Conservation (phyloP, 2,888 invertebrate species). For the Spisula solida region DNA sequence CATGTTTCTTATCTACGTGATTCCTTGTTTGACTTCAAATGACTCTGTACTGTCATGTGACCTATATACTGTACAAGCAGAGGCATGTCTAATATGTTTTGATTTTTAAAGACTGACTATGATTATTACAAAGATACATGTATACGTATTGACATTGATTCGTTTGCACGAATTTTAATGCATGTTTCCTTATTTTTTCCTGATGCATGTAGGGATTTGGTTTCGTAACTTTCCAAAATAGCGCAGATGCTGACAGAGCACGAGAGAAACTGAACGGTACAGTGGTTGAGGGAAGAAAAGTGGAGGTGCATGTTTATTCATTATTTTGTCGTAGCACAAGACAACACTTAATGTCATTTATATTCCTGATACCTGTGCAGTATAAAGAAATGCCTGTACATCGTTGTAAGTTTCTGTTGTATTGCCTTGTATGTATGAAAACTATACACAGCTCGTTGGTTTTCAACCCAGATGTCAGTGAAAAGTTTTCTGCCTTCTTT, state of each 20-base stretch:
- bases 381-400: constrained; percentile 86
- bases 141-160: constrained; percentile 78
- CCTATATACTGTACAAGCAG: constrained; percentile 43
- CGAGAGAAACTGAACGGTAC: constrained; percentile 99
- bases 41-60: constrained; percentile 66
- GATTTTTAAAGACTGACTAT: constrained; percentile 67
- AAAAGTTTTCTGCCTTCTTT: constrained; percentile 66
- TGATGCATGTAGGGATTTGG: constrained; percentile 99
- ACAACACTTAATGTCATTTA: constrained; percentile 80
- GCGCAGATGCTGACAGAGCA: constrained; percentile 99
- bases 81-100: constrained; percentile 64
- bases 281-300: constrained; percentile 99
- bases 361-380: constrained; percentile 81
- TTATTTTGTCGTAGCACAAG: constrained; percentile 86
- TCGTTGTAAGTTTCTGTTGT: constrained; percentile 74
- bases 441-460: constrained; percentile 72
- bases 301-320: constrained; percentile 93
- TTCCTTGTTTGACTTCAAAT: constrained; percentile 67
- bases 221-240: constrained; percentile 99
- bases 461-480: constrained; percentile 71
- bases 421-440: constrained; percentile 74
- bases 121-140: constrained; percentile 71
- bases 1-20: constrained; percentile 65
- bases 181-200: constrained; percentile 91
- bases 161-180: constrained; percentile 85